Evolutionary conservation across 2,797 vertebrate species (phyloP).

Genomic region (Hydrolagus colliei): DNA sequence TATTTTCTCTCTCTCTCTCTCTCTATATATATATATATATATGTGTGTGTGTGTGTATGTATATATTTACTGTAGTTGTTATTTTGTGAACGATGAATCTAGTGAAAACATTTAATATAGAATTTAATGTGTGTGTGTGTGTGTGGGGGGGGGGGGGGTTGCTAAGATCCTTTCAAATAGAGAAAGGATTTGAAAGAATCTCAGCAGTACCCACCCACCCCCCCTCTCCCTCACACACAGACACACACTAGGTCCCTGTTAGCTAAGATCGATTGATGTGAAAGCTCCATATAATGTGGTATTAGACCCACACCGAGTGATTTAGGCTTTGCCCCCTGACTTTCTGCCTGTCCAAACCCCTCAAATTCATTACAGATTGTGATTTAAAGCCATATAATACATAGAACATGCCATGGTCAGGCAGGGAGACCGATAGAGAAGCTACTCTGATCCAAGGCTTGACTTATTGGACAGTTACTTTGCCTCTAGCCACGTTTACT

Average conservation of each 20-base stretch:
- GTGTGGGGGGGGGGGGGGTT: no score
- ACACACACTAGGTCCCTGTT: not conserved
- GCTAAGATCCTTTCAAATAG: no score
- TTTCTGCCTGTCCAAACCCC: not conserved
- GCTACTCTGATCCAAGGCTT: not conserved
- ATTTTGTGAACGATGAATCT: no score
- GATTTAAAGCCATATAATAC: not conserved
- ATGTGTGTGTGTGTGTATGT: no score
- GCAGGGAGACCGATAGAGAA: not conserved
- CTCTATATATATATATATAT: no score
- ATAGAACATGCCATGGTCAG: not conserved
- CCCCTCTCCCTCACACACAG: not conserved
- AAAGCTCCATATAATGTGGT: not conserved
- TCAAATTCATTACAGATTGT: not conserved
- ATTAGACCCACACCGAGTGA: not conserved
- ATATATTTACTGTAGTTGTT: no score
- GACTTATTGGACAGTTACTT: not conserved
- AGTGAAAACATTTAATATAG: no score
- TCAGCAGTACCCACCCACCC: not conserved
- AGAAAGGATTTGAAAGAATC: not conserved
- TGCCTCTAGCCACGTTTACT: not conserved
- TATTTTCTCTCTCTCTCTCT: no score
- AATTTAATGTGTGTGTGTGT: no score
- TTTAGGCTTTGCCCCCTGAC: not conserved
- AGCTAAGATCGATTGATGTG: not conserved